A percentile compares a stretch with the other conserved stretches of the same genome.
Conservation (phyloP, 2,113 vertebrate species). For the Sorex fumeus region DNA sequence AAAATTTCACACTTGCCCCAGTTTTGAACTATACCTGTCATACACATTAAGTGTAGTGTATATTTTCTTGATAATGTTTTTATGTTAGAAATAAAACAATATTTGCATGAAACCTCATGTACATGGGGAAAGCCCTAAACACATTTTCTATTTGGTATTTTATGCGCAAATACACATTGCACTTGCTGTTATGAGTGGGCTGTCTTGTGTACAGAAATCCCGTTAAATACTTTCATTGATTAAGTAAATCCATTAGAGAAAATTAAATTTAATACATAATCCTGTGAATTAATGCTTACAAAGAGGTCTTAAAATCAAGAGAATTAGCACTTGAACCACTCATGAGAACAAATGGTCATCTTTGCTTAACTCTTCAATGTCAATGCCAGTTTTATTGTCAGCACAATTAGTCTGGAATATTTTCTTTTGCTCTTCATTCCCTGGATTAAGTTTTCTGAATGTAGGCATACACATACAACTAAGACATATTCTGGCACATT, state of each 20-base stretch:
- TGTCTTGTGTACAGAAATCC: neutral
- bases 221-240: neutral
- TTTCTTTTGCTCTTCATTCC: conserved; percentile 6
- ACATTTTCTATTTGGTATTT: neutral
- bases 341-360: neutral
- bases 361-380: conserved; percentile 13
- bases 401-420: conserved; percentile 27
- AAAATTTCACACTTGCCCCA: neutral
- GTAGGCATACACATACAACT: neutral
- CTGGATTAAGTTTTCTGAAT: conserved; percentile 34
- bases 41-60: neutral
- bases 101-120: neutral
- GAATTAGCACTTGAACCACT: conserved; percentile 30
- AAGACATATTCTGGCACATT: neutral
- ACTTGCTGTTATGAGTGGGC: neutral
- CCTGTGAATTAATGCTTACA: neutral
- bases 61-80: neutral
- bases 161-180: conserved; percentile 12
- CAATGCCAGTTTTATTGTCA: conserved; percentile 11
- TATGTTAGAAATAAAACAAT: neutral
- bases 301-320: neutral
- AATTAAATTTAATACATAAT: conserved; percentile 55
- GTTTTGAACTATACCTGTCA: conserved; percentile 3
- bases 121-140: neutral
- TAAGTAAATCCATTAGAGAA: conserved; percentile 13